Base-by-base conservation (phyloP, 2,888 invertebrate genomes). In the Spisula subtruncata region DNA sequence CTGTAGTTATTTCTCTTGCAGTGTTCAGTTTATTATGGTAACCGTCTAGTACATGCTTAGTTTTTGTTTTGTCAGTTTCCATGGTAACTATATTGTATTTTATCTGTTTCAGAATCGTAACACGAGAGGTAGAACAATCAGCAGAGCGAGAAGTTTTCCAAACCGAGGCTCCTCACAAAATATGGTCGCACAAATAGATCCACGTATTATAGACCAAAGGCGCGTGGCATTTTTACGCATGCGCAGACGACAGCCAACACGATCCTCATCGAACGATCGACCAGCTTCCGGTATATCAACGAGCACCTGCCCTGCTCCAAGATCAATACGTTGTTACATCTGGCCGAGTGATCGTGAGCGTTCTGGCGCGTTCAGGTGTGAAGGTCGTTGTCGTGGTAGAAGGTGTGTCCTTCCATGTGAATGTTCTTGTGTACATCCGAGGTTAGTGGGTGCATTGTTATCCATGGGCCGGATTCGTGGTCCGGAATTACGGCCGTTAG, bases 371-470 rank as follows among this genome's bases (percentile, higher is more conserved):
- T 88, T 83, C 60, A 88, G 83, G 20, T 88, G 87, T 48, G 80
- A 83, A 29, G 87, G 87, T 16, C 29, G 80, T 0, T 88, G 87
- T 56, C 83, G 25, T 12, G 48, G 83, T 12, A 8, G 87, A 18
- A 20, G 79, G 20, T 88, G 87, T 54, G 35, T 80, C n/a, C 20
- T 88, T 8, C 83, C 83, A 1, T 88, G 87, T 60, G 79, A 88
- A 20, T 88, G 87, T 60, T 88, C 87, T 14, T 88, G 87, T 66
- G 87, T 88, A n/a, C 46, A 88, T n/a, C 80, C 83, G 10, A 29
- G 79, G 18, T 56, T 88, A 18, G n/a, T 88, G 18, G 56, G 56
- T 16, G 48, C 80, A 48, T n/a, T 88, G 18, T 14, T 32, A 41
- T 46, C 54, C 14, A 18, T 80, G 20, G 80, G 87, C 6, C 71